Percentiles rank a stretch among this genome's conserved stretches.
phyloP scores from a whole-genome alignment of 2,888 invertebrate species.

The Scaptomyza polygonia region DNA sequence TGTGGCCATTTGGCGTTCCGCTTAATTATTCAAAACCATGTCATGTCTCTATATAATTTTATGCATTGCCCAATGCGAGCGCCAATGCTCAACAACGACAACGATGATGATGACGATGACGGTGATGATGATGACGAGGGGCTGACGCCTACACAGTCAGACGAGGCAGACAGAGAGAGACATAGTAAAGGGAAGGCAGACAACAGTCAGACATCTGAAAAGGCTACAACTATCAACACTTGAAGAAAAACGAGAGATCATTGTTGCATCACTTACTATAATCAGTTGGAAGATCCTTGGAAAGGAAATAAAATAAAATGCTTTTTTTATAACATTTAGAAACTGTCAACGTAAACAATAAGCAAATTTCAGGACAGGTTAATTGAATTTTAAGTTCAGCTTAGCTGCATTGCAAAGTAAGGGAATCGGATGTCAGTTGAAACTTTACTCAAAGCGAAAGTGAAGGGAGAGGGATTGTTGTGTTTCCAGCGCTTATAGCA shows the following conservation, averaged over 20 bases:
- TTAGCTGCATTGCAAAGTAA: too few species aligned
- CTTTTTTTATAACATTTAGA: too few species aligned
- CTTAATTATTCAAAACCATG: conserved; percentile 84
- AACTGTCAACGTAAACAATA: too few species aligned
- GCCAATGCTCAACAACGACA: conserved; percentile 37
- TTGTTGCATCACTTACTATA: too few species aligned
- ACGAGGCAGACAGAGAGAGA: conserved; percentile 15
- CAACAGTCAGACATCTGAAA: conserved; percentile 55
- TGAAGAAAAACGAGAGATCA: not conserved
- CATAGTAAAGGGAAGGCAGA: conserved; percentile 29
- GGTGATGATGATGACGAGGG: conserved; percentile 48
- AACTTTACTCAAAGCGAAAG: too few species aligned
- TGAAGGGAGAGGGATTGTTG: too few species aligned
- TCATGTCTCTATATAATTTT: conserved; percentile 83
- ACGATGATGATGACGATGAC: conserved; percentile 34
- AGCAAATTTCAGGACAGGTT: too few species aligned
- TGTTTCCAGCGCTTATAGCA: too few species aligned
- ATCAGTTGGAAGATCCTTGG: too few species aligned
- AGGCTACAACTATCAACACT: conserved; percentile 39
- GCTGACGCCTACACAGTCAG: conserved; percentile 57
- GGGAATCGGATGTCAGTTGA: too few species aligned
- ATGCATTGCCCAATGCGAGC: conserved; percentile 80
- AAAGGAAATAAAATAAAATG: too few species aligned
- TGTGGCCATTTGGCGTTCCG: conserved; percentile 64
- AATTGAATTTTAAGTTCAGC: too few species aligned